A percentile compares a stretch with the other conserved stretches of the same genome.
phyloP scores from a whole-genome alignment of 2,888 invertebrate species.

The Sinelater perroti region DNA sequence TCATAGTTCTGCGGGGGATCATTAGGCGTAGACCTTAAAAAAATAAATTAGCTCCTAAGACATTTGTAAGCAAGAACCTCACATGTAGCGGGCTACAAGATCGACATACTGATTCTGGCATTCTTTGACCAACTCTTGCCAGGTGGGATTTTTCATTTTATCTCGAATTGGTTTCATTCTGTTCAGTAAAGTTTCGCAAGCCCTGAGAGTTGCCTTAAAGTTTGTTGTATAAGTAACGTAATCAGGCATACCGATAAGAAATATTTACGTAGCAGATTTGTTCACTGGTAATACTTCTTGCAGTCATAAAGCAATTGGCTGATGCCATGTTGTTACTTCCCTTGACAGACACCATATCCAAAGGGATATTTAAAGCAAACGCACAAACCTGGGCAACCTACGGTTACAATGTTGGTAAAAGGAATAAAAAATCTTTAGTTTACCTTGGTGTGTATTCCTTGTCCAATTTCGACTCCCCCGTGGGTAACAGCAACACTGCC shows the following conservation, averaged over 20 bases:
- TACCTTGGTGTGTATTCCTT: slow-evolving; percentile 84
- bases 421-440: no score
- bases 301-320: slow-evolving; percentile 74
- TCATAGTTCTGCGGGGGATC: no score
- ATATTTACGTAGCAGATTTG: slow-evolving; percentile 62
- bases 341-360: slow-evolving; percentile 72
- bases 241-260: no score
- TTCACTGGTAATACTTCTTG: slow-evolving; percentile 79
- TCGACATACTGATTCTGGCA: slow-evolving; percentile 66
- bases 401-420: no score
- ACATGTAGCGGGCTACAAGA: slow-evolving; percentile 62
- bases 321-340: slow-evolving; percentile 71
- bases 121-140: slow-evolving; percentile 67
- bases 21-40: no score
- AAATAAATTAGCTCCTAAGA: not conserved
- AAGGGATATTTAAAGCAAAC: slow-evolving; percentile 72
- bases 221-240: not conserved
- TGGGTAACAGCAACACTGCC: slow-evolving; percentile 76
- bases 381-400: slow-evolving; percentile 80
- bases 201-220: slow-evolving; percentile 13
- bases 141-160: slow-evolving; percentile 61
- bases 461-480: slow-evolving; percentile 81
- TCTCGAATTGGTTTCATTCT: slow-evolving; percentile 69
- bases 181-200: slow-evolving; percentile 57
- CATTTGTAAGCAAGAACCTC: not conserved